Percentiles rank a stretch among this genome's conserved stretches.
These are phyloP conservation scores for Labeo catla DNA, from an alignment of 2,113 vertebrate species.

Conservation along the genomic window DNA sequence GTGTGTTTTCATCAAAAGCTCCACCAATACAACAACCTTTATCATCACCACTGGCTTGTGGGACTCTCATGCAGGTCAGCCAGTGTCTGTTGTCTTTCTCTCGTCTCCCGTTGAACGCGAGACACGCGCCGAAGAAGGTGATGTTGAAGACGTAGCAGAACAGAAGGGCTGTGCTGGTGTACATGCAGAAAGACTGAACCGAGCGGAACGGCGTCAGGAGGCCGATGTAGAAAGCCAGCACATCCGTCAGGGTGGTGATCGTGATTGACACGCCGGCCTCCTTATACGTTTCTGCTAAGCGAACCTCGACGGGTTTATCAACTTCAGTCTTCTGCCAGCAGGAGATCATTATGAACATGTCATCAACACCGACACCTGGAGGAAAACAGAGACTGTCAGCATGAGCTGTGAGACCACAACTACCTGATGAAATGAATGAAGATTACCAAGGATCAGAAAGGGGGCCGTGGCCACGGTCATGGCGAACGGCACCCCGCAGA, in stretches of 20 bases:
- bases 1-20: constrained; percentile 21
- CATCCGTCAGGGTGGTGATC: constrained; percentile 79
- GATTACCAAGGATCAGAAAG: constrained; percentile 78
- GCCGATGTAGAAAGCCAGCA: constrained; percentile 80
- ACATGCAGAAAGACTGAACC: constrained; percentile 77
- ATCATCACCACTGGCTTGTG: neutral
- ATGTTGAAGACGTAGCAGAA: constrained; percentile 81
- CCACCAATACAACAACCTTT: constrained; percentile 62
- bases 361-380: constrained; percentile 79
- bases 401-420: neutral
- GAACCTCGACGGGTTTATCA: constrained; percentile 43
- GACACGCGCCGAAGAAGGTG: constrained; percentile 79
- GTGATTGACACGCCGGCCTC: constrained; percentile 81
- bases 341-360: constrained; percentile 83
- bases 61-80: constrained; percentile 67
- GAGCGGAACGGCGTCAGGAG: constrained; percentile 75
- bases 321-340: constrained; percentile 76
- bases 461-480: constrained; percentile 72
- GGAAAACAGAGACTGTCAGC: neutral
- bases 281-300: constrained; percentile 69
- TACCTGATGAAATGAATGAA: neutral
- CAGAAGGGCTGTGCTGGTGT: constrained; percentile 76
- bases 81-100: constrained; percentile 70
- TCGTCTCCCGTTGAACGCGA: constrained; percentile 77
- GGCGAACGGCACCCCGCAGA: constrained; percentile 72